Evolutionary conservation across 2,113 vertebrate genomes (phyloP).

Genomic region (Recurvirostra avosetta): DNA sequence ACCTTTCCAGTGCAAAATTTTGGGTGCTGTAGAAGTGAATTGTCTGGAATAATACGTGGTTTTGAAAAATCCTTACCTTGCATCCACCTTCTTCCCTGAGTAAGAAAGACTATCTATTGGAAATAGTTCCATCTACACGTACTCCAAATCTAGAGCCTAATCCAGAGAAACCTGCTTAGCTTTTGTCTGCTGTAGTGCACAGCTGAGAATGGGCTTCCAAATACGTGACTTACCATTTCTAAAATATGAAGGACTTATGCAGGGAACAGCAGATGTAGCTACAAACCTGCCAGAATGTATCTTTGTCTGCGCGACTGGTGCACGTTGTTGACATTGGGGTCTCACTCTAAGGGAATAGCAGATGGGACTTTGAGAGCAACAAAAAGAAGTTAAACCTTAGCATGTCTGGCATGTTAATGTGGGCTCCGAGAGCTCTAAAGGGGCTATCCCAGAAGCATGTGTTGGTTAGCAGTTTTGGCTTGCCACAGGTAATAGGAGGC

Average conservation of each 20-base stretch:
- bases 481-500: not conserved
- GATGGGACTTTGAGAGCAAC: not conserved
- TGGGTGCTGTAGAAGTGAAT: not conserved
- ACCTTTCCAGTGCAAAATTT: not conserved
- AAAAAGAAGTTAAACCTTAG: not conserved
- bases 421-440: not conserved
- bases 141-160: not conserved
- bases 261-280: not conserved
- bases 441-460: not conserved
- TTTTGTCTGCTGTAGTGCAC: not conserved
- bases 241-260: not conserved
- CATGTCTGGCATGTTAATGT: not conserved
- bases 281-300: not conserved
- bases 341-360: not conserved
- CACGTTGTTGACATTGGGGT: not conserved
- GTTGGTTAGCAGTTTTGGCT: not conserved
- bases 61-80: not conserved
- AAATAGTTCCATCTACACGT: rapidly evolving
- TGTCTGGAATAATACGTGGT: not conserved
- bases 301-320: not conserved
- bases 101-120: not conserved
- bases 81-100: not conserved
- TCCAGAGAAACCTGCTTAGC: not conserved
- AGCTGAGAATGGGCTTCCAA: not conserved
- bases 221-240: not conserved